Conservation (phyloP, 2,888 invertebrate genomes). For the Andrena bicolor region DNA sequence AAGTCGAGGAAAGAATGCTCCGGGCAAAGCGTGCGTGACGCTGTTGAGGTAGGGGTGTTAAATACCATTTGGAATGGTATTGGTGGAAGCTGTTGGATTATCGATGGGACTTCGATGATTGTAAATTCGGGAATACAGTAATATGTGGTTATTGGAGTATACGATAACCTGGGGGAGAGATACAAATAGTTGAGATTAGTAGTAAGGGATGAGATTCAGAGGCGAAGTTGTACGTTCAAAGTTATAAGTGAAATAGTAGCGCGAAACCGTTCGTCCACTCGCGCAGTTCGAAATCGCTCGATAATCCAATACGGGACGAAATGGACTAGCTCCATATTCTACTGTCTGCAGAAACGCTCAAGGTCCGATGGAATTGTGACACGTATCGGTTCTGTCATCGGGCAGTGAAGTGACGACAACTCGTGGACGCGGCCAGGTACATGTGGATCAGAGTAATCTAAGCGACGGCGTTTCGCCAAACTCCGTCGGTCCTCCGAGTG, state of each 20-base stretch:
- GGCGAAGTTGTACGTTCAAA: too few species aligned
- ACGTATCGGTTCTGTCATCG: conserved; percentile 5
- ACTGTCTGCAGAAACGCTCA: not conserved
- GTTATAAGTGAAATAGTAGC: too few species aligned
- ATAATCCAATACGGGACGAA: too few species aligned
- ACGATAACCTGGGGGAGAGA: too few species aligned
- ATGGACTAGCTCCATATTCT: too few species aligned
- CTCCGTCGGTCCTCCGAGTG: conserved; percentile 55
- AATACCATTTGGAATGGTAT: not conserved
- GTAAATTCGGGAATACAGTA: too few species aligned
- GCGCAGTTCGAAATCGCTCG: too few species aligned
- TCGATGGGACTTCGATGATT: not conserved
- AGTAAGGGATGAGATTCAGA: too few species aligned
- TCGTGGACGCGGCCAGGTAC: conserved; percentile 17
- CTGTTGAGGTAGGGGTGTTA: not conserved
- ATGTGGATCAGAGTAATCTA: conserved; percentile 47
- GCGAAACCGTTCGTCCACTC: too few species aligned
- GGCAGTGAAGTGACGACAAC: not conserved
- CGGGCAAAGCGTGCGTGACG: not conserved
- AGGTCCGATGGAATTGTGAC: not conserved
- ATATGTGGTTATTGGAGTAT: too few species aligned
- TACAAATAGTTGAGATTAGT: too few species aligned
- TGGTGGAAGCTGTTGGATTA: conserved; percentile 13
- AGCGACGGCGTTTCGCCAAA: conserved; percentile 53
- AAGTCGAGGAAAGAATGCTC: conserved; percentile 38